Base-by-base conservation (phyloP, 2,797 vertebrate species). In the Brotula barbata region DNA sequence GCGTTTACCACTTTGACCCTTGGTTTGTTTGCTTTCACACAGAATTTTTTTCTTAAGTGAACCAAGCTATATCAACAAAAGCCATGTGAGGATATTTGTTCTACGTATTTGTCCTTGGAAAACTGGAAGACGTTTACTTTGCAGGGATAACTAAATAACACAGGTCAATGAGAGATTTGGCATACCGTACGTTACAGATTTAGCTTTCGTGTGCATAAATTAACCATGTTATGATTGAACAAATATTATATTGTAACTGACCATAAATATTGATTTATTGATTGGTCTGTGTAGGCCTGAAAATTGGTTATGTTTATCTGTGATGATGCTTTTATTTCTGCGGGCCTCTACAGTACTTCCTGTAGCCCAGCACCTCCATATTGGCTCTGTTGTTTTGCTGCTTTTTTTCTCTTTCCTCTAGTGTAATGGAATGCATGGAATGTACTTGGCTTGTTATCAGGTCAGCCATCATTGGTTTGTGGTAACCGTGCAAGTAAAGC, bases 371-470 rank as follows among this genome's bases (percentile, higher is more conserved):
- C 51, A 44, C 48, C 31, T 25, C 56, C 46, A 57, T 53, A 50
- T 53, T 53, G 41, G 71, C 58, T 71, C 66, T 69, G 43, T 75
- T 75, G 73, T 78, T 77, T 49, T 63, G 31, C 68, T 69, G 33
- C 41, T 43, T 66, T 52, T 55, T 62, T 68, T 33, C 60, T 73
- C 41, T 68, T 64, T 64, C 70, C 80, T 55, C 80, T 58, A 55
- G 46, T 82, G 68, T 75, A 76, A 78, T 74, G 89, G 89, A 67
- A 90, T 90, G 86, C 10, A 16, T 75, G 87, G 88, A 90, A 89
- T 89, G 89, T 58, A 77, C 78, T 83, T 77, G 81, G 79, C 57
- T 59, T 16, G 77, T 82, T 84, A 81, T 87, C 87, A 75, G 67
- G 64, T 53, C 53, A 9, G 69, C 67, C 77, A 78, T 85, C 78